Conservation (phyloP, 2,888 invertebrate genomes). For the Brachyptera putata region DNA sequence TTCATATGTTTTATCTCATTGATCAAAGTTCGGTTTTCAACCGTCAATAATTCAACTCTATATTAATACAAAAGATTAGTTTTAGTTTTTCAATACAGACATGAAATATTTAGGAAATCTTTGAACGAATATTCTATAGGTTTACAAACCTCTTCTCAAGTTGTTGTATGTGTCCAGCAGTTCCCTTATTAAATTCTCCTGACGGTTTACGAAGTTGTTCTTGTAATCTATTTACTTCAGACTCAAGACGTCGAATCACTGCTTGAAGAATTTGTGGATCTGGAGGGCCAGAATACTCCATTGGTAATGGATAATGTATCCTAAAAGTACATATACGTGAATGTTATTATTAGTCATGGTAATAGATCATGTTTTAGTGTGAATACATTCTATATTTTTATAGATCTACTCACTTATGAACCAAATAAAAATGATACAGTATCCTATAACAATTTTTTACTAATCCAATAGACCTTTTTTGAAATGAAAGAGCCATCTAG, state of each 20-base stretch:
- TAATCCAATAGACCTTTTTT: no score
- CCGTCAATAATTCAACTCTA: conserved; percentile 42
- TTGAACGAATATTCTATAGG: no score
- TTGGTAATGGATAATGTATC: conserved; percentile 52
- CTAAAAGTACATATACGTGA: conserved; percentile 39
- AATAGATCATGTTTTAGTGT: no score
- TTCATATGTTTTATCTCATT: conserved; percentile 39
- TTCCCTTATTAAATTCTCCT: no score
- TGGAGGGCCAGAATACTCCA: conserved; percentile 53
- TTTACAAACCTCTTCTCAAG: no score
- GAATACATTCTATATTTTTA: no score
- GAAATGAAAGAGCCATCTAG: no score
- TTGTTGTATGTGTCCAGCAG: background rate
- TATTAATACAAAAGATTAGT: conserved; percentile 26
- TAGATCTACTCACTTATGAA: no score
- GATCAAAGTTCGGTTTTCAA: conserved; percentile 41
- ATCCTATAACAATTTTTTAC: no score
- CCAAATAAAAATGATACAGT: no score
- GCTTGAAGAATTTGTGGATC: conserved; percentile 50
- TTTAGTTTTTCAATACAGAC: no score
- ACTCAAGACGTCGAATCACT: conserved; percentile 48
- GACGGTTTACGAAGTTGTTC: conserved; percentile 17
- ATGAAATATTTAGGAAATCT: no score
- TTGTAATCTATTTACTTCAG: conserved; percentile 46
- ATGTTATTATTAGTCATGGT: background rate